These are phyloP conservation scores for Pedicia rivosa DNA, from an alignment of 2,888 invertebrate species.

Conservation along the genomic window DNA sequence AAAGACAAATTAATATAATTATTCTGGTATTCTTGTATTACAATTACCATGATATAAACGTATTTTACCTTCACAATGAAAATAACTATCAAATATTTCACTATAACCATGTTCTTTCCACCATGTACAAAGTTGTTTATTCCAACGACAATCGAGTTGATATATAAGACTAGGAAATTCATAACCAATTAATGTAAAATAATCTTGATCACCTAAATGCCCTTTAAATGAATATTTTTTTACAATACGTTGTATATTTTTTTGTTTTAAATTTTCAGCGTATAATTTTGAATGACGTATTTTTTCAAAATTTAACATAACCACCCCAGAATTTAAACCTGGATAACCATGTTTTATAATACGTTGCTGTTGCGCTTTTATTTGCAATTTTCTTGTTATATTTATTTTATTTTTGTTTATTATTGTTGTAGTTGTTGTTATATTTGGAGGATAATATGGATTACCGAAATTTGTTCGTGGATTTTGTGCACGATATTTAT, in stretches of 20 bases:
- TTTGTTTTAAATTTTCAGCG: conserved; percentile 35
- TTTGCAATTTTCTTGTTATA: background rate
- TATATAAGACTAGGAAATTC: conserved; percentile 56
- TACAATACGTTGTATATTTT: conserved; percentile 36
- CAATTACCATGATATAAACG: conserved; percentile 63
- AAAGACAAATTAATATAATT: conserved; percentile 7
- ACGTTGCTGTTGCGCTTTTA: conserved; percentile 12
- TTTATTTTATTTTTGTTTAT: conserved; percentile 9
- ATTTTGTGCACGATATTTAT: conserved; percentile 45
- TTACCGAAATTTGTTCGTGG: conserved; percentile 43
- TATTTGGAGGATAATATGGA: conserved; percentile 24
- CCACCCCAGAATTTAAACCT: conserved; percentile 70
- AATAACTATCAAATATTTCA: conserved; percentile 54
- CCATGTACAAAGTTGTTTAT: conserved; percentile 67
- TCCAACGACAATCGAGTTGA: conserved; percentile 61
- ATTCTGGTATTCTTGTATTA: conserved; percentile 47
- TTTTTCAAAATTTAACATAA: conserved; percentile 49
- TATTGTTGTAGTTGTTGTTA: too few relatives aligned
- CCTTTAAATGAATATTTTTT: conserved; percentile 49
- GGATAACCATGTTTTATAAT: conserved; percentile 37
- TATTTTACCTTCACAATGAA: conserved; percentile 44
- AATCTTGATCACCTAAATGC: conserved; percentile 71
- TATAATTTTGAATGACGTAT: conserved; percentile 46
- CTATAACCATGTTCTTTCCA: conserved; percentile 61
- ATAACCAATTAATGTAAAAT: conserved; percentile 52